Conservation (phyloP, 2,113 vertebrate species). For the Casuarius casuarius region DNA sequence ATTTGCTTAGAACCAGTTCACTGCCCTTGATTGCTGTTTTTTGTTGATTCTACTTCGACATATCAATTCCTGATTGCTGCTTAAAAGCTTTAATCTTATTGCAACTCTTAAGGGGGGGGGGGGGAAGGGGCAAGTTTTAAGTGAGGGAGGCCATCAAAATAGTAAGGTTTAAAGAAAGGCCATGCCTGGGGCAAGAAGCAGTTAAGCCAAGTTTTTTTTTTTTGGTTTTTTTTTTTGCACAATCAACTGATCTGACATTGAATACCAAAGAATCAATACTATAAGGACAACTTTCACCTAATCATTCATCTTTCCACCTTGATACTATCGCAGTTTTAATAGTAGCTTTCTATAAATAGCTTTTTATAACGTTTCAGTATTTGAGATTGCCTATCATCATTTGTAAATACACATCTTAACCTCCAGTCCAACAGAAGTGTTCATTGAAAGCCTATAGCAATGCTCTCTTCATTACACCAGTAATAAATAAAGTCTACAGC, state of each 20-base stretch:
- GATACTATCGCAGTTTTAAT: neutral
- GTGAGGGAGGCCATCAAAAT: neutral
- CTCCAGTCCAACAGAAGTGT: fast-evolving
- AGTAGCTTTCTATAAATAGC: neutral
- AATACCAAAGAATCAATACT: neutral
- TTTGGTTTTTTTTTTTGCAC: neutral
- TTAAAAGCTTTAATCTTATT: neutral
- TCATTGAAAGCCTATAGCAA: neutral
- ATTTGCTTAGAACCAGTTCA: neutral
- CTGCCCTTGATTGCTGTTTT: neutral
- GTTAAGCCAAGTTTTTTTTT: neutral
- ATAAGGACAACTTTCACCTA: neutral
- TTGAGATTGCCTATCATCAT: neutral
- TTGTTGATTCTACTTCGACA: neutral
- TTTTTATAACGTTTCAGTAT: neutral
- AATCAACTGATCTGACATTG: neutral
- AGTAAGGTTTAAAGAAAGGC: neutral
- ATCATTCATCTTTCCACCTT: neutral
- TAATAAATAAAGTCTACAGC: neutral
- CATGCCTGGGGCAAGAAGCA: neutral
- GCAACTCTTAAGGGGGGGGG: neutral
- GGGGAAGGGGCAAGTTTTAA: neutral
- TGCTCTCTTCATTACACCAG: neutral
- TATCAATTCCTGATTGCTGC: fast-evolving
- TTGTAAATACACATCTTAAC: neutral